These are phyloP conservation scores for Amphiprion clarkii DNA, from an alignment of 2,797 vertebrate species.

Conservation along the genomic window DNA sequence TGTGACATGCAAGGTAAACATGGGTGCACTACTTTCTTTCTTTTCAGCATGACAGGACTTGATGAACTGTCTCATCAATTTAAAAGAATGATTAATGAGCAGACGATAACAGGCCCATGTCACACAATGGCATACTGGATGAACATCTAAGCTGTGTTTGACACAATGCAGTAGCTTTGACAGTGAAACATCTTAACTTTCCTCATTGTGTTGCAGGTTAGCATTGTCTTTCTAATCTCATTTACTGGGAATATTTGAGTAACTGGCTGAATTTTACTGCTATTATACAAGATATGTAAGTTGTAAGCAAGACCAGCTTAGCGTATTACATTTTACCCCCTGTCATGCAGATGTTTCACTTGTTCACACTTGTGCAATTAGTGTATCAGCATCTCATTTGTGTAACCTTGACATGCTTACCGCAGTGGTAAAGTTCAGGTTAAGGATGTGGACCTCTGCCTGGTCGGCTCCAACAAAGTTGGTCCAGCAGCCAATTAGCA, in stretches of 20 bases:
- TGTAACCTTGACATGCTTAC: slow-evolving; percentile 67
- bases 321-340: neutral
- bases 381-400: slow-evolving; percentile 5
- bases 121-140: slow-evolving; percentile 18
- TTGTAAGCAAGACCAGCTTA: neutral
- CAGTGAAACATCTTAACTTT: neutral
- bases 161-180: slow-evolving; percentile 21
- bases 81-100: slow-evolving; percentile 43
- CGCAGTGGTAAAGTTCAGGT: slow-evolving; percentile 32
- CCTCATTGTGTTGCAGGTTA: neutral
- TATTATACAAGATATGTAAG: neutral
- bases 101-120: slow-evolving; percentile 20
- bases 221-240: neutral
- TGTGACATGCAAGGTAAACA: slow-evolving; percentile 25
- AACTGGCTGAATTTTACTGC: slow-evolving; percentile 2
- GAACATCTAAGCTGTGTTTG: slow-evolving; percentile 23
- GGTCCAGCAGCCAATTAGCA: slow-evolving; percentile 79
- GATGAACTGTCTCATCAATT: slow-evolving; percentile 31
- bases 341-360: neutral
- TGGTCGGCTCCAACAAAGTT: slow-evolving; percentile 63
- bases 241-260: neutral
- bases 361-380: slow-evolving; percentile 26
- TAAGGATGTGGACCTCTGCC: slow-evolving; percentile 84
- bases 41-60: slow-evolving; percentile 27
- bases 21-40: slow-evolving; percentile 12